Evolutionary conservation across 2,797 vertebrate species (phyloP), one percentile per base, ranked within the genome.

Genomic region (Myotis planiceps): DNA sequence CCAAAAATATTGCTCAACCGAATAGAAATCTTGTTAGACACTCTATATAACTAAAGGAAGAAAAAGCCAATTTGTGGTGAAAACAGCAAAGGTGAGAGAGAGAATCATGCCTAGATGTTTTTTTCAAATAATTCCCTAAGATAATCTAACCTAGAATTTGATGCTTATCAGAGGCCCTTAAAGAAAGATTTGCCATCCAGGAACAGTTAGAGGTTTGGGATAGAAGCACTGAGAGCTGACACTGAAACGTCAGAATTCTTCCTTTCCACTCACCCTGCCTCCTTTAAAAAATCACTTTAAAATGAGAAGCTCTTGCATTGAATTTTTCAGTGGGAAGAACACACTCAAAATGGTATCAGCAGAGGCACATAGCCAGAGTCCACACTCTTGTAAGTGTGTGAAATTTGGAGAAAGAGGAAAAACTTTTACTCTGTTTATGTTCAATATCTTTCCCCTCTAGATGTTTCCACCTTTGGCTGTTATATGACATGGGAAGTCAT

Each of bases 241-340:
- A 58, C 21, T 47, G 29, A 87, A 58, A 81, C n/a, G 6, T 84
- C 92, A 80, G 42, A 84, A 68, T 42, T 74, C 29, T 51, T 76
- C 51, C 1, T 94, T 90, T 79, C 42, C 34, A 90, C 81, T 55
- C 51, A 92, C 19, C 58, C 69, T 92, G 23, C 65, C 65, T 91
- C 47, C 23, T 92, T 2, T 21, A 37, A 66, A 90, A 90, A 60
- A 51, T 55, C 39, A 34, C 72, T 79, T 86, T 80, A 92, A 89
- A 86, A 87, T 96, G 68, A 92, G 80, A 85, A 84, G 81, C 27
- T 85, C 37, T 96, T 74, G 47, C 95, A 92, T 95, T 97, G 96
- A 96, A 96, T 96, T 96, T 97, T 97, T 96, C 96, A 96, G 94
- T 96, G 92, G 60, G 93, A 93, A 96, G 90, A 96, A 92, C 88